Evolutionary conservation across 2,797 vertebrate species (phyloP).

Genomic region (Acanthurus tractus): DNA sequence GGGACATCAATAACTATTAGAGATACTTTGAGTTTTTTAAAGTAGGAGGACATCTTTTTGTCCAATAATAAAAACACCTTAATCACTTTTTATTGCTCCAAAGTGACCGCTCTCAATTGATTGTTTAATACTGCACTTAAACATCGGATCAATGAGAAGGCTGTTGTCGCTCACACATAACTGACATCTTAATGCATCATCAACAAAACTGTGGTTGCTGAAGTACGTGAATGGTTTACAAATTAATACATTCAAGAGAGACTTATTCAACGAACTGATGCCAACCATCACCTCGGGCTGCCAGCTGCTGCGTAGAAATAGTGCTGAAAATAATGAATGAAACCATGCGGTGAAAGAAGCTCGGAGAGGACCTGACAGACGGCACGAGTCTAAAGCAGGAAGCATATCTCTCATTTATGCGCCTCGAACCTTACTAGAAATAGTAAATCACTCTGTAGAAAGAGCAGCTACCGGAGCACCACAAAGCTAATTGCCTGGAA

Average conservation of each 20-base stretch:
- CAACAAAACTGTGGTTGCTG: slow-evolving; percentile 1
- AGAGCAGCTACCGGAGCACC: neutral
- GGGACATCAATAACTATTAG: neutral
- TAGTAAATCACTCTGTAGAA: neutral
- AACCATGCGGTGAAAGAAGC: neutral
- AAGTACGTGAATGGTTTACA: neutral
- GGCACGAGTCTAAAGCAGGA: neutral
- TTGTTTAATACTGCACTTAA: neutral
- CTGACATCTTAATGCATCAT: neutral
- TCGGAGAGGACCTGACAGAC: neutral
- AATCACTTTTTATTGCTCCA: too few relatives aligned
- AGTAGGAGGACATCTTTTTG: neutral
- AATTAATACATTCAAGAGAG: slow-evolving; percentile 2
- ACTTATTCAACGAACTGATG: slow-evolving; percentile 23
- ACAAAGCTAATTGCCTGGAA: neutral
- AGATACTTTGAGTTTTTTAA: neutral
- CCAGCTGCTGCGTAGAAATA: neutral
- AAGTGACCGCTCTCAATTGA: neutral
- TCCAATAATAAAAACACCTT: too few relatives aligned
- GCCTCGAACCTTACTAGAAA: neutral
- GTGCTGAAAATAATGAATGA: slow-evolving; percentile 2
- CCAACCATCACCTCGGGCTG: neutral
- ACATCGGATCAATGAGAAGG: neutral
- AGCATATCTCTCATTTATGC: neutral
- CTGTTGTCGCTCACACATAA: neutral